These are phyloP conservation scores for Aegotheles bennettii DNA, from an alignment of 2,113 vertebrate species.

Conservation along the genomic window DNA sequence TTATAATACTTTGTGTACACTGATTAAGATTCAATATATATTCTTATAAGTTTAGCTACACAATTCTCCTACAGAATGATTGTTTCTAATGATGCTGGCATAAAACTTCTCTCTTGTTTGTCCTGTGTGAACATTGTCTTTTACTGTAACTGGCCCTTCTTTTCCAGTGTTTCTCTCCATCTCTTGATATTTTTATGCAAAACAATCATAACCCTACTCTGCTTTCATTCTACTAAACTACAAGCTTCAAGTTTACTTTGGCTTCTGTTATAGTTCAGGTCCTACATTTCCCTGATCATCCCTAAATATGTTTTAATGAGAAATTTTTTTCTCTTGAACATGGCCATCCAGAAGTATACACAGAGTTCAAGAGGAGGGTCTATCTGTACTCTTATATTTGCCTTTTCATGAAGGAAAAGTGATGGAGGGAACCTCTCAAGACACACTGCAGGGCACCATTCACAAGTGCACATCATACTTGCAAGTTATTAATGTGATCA, in stretches of 20 bases:
- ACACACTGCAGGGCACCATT: rapidly evolving
- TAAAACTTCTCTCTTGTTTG: not conserved
- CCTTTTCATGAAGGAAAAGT: not conserved
- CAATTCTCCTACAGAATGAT: not conserved
- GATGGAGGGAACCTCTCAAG: not conserved
- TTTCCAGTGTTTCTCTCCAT: not conserved
- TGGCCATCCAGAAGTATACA: not conserved
- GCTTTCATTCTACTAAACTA: not conserved
- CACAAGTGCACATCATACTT: not conserved
- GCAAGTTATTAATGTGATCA: not conserved
- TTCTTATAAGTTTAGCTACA: not conserved
- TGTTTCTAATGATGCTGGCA: not conserved
- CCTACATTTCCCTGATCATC: not conserved
- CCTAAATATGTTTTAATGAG: not conserved
- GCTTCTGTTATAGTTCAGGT: not conserved
- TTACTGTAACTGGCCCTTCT: not conserved
- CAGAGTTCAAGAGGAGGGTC: not conserved
- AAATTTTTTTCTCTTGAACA: not conserved
- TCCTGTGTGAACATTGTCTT: not conserved
- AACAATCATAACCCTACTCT: not conserved
- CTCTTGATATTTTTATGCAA: not conserved
- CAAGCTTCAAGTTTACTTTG: not conserved
- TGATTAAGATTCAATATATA: not conserved
- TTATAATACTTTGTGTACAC: not conserved
- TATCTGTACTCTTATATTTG: not conserved